Evolutionary conservation across 1,140 invertebrate species (phyloP), one percentile per base, ranked within the genome.

Genomic region (Bombus picipes): DNA sequence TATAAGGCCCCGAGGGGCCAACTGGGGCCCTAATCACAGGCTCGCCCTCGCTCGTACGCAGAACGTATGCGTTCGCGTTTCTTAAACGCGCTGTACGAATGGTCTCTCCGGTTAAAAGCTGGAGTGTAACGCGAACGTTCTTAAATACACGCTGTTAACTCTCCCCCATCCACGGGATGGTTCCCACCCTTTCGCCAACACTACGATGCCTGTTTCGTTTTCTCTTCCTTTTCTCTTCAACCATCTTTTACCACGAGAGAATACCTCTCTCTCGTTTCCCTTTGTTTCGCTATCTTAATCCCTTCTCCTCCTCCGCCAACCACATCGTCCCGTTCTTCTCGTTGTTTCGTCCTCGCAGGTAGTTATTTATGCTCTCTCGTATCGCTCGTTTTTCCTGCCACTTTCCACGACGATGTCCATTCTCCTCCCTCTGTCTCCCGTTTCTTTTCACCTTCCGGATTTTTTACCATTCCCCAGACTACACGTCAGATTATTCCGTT

Each of bases 11-110:
- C 90, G 74, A 76, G 91, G 90, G 91, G 71, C 85, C 89, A 88
- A 75, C 87, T 79, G 77, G 71, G 87, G 79, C 93, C 94, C 94
- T 95, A 95, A 95, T 95, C 94, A 95, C 92, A 92, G 93, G 79
- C 89, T 94, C 91, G 90, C 90, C 90, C 89, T 87, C 87, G 83
- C 87, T 89, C 81, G 74, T 88, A 91, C 79, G 80, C 87, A 57
- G 81, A 91, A 88, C 87, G 83, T 81, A 84, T 88, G 88, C 89
- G 87, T 90, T 89, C 87, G 32, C 86, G 84, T 84, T 91, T 84
- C n/a, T 90, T 83, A 85, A 91, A 90, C 87, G 86, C 77, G 68
- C 78, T 77, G 12, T 28, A 15, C 62, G 62, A 65, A n/a, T 32
- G 62, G n/a, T 32, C 62, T 66, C 62, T 15, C 28, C 74, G 66